Conservation (phyloP, 1,140 invertebrate genomes). For the Drosophila willistoni region DNA sequence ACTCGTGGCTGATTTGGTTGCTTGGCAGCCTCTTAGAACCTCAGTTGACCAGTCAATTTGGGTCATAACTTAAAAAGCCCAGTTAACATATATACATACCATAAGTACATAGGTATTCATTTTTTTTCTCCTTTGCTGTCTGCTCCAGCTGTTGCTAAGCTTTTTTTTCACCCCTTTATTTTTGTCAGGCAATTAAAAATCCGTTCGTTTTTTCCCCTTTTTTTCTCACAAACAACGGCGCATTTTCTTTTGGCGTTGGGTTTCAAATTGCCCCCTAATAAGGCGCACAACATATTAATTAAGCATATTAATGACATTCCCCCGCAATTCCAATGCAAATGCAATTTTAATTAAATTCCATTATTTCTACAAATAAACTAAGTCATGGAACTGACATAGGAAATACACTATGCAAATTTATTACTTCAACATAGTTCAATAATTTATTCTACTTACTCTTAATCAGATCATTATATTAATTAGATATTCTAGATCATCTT, state of each 20-base stretch:
- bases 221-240: conserved; percentile 6
- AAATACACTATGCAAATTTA: neutral
- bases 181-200: conserved; percentile 53
- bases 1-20: neutral
- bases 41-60: conserved; percentile 62
- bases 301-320: conserved; percentile 41
- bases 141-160: conserved; percentile 32
- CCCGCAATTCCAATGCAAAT: conserved; percentile 68
- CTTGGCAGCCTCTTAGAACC: neutral
- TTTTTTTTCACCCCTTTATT: conserved; percentile 18
- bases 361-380: neutral
- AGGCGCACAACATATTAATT: conserved; percentile 71
- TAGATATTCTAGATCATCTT: no score
- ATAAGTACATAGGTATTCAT: conserved; percentile 5
- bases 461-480: no score
- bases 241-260: neutral
- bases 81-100: conserved; percentile 25
- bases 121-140: conserved; percentile 16
- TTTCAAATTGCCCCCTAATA: neutral
- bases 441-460: no score
- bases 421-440: no score
- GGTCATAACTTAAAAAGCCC: conserved; percentile 54
- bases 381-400: neutral
- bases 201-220: conserved; percentile 35
- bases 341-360: conserved; percentile 70